A percentile compares a stretch with the other conserved stretches of the same genome.
Evolutionary conservation across 2,797 vertebrate species (phyloP).

Genomic region (Lacerta bilineata): DNA sequence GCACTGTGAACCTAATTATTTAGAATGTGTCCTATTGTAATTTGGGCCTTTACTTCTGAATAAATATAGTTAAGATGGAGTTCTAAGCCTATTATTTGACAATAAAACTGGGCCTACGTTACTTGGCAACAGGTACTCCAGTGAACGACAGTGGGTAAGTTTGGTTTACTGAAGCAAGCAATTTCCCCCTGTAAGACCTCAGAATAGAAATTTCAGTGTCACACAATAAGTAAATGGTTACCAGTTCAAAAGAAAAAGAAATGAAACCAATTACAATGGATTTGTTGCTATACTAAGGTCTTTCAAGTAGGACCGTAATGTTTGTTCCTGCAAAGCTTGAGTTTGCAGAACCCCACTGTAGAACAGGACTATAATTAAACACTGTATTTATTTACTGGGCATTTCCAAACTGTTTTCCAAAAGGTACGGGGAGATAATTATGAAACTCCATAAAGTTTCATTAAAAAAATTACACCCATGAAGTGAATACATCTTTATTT

Average conservation of each 20-base stretch:
- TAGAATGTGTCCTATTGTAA: not conserved
- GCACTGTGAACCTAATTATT: not conserved
- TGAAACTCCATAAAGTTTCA: constrained; percentile 58
- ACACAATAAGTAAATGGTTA: not conserved
- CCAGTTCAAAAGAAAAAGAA: not conserved
- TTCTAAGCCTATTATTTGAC: not conserved
- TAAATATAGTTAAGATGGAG: not conserved
- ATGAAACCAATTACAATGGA: not conserved
- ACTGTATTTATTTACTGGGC: constrained; percentile 43
- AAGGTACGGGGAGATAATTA: constrained; percentile 20
- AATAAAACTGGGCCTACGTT: not conserved
- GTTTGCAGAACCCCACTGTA: constrained; percentile 50
- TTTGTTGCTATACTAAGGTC: not conserved
- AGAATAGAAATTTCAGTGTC: constrained; percentile 8
- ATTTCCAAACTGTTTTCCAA: constrained; percentile 36
- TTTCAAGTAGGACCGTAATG: not conserved
- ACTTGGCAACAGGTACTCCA: not conserved
- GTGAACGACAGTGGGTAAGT: not conserved
- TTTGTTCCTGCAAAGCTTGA: constrained; percentile 13
- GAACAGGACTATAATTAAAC: constrained; percentile 44
- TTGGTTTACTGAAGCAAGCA: not conserved
- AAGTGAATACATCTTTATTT: constrained; percentile 31
- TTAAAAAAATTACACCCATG: constrained; percentile 31
- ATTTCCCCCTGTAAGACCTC: not conserved
- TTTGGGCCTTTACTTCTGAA: not conserved